Base-by-base conservation (phyloP, 2,888 invertebrate species). In the Brachyptera risi region DNA sequence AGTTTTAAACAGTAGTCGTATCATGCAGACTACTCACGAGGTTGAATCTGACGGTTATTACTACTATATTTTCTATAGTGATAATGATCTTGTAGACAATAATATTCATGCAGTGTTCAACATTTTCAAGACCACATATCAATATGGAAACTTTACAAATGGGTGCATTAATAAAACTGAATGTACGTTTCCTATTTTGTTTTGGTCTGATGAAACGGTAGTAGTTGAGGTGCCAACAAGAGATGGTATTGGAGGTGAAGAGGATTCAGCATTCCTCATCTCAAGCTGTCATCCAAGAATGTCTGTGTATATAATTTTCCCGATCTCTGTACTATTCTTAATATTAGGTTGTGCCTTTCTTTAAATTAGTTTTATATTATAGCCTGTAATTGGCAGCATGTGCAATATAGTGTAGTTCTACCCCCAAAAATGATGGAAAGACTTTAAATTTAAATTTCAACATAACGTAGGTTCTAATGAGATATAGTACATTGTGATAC, bases 41-140 rank as follows among this genome's bases (percentile, higher is more conserved):
- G 86, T 92, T 23, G 77, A 81, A 37, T 79, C 83, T 56, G 87
- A 90, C 71, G 92, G 91, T 5, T 92, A 92, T 75, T 92, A 92
- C 73, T 92, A 92, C 75, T 92, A 92, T 69, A 90, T 92, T 68
- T 92, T 92, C 75, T 92, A 91, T 71, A 91, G 90, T 69, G 90
- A 92, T 72, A 91, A 92, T 75, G 91, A 90, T 73, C 78, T 85
- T 68, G 84, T 87, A 9, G 82, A 79, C 51, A 92, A 92, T 74
- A 86, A 89, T 71, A 88, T 92, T 68, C 88, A 91, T 75, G 89
- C 88, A 4, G 81, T 90, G 65, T 91, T 92, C 72, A 88, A 92
- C 76, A 90, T 92, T 70, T 86, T 86, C 70, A 92, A 92, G 70
- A 90, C 91, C 13, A 88, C 90, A 66, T 89, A 89, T 76, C 86